Conservation (phyloP, 2,797 vertebrate species). For the Tapirus indicus region DNA sequence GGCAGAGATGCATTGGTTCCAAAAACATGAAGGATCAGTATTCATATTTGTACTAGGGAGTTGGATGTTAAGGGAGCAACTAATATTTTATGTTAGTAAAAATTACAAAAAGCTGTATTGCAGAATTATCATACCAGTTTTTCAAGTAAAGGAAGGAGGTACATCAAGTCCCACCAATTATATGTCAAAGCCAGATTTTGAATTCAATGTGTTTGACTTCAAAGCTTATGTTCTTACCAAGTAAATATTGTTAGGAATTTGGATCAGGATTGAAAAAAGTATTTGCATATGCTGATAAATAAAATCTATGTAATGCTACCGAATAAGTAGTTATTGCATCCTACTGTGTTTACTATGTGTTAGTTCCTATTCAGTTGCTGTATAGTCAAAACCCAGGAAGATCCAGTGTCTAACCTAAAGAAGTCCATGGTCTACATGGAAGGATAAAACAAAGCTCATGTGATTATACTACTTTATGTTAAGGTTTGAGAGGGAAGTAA, state of each 20-base stretch:
- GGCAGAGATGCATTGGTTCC: background rate
- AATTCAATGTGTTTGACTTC: background rate
- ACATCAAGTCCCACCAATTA: background rate
- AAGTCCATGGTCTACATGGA: background rate
- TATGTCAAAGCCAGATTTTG: background rate
- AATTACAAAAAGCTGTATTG: background rate
- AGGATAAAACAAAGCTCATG: background rate
- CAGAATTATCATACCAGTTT: background rate
- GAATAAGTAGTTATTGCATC: background rate
- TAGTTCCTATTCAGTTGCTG: background rate
- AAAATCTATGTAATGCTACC: background rate
- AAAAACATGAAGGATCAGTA: background rate
- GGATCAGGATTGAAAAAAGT: background rate
- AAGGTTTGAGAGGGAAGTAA: background rate
- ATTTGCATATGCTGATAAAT: background rate
- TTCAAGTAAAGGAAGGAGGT: background rate
- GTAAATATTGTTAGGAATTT: background rate
- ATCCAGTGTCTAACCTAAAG: background rate
- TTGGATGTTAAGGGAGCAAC: background rate
- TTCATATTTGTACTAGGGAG: background rate
- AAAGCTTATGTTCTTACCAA: background rate
- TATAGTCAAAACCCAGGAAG: background rate
- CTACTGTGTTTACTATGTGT: background rate
- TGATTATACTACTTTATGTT: background rate
- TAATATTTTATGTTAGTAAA: background rate